Percentiles rank a stretch among this genome's conserved stretches.
phyloP scores from a whole-genome alignment of 2,888 invertebrate genomes.

The Agrochola lota region DNA sequence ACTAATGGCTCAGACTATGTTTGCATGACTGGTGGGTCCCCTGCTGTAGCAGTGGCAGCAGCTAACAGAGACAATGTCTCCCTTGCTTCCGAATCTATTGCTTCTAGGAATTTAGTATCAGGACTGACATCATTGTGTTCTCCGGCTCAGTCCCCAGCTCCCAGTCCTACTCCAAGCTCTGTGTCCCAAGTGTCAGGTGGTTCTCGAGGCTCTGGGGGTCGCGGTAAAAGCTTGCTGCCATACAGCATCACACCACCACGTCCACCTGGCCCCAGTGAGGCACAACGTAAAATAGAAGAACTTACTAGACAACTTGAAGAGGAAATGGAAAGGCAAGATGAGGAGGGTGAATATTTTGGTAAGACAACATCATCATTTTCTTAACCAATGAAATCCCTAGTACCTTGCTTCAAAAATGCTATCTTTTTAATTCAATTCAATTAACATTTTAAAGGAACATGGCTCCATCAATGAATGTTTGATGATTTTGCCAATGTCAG shows the following conservation, averaged over 20 bases:
- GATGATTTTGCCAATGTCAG: neutral
- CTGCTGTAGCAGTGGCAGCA: conserved; percentile 86
- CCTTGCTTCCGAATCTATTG: conserved; percentile 81
- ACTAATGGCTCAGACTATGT: conserved; percentile 95
- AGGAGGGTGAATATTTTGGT: conserved; percentile 99
- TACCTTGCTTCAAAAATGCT: neutral
- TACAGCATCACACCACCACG: conserved; percentile 97
- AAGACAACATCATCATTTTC: conserved; percentile 71
- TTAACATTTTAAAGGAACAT: neutral
- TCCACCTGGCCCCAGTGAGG: conserved; percentile 97
- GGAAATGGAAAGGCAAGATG: conserved; percentile 98
- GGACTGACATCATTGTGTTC: conserved; percentile 88
- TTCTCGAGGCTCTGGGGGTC: conserved; percentile 89
- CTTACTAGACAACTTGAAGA: conserved; percentile 97
- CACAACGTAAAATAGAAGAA: conserved; percentile 98
- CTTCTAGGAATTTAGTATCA: conserved; percentile 84
- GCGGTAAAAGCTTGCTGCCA: conserved; percentile 93
- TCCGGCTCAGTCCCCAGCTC: conserved; percentile 90
- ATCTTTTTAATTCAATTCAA: neutral
- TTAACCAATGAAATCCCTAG: neutral
- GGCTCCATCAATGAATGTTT: neutral
- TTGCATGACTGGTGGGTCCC: conserved; percentile 94
- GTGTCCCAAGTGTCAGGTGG: conserved; percentile 91
- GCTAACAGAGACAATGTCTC: conserved; percentile 86
- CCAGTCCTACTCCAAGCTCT: conserved; percentile 92